Conservation (phyloP, 2,113 vertebrate genomes). For the Peromyscus californicus region DNA sequence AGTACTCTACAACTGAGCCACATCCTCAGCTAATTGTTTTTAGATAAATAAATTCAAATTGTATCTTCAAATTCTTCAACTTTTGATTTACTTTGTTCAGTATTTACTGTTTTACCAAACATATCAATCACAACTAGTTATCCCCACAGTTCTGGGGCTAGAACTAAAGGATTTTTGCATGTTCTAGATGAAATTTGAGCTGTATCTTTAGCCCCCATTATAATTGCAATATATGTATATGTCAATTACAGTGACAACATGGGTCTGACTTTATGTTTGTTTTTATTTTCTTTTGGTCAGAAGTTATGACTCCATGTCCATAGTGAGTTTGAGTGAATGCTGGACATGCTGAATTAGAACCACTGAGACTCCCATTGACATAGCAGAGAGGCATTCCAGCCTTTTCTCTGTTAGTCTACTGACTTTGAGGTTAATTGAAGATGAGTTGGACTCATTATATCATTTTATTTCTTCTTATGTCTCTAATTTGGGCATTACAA, state of each 20-base stretch:
- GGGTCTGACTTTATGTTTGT: not conserved
- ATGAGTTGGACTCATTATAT: not conserved
- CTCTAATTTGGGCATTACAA: no score
- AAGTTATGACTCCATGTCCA: not conserved
- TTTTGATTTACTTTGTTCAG: not conserved
- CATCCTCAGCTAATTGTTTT: not conserved
- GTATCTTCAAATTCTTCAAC: not conserved
- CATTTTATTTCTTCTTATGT: not conserved
- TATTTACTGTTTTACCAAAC: not conserved
- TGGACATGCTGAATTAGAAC: not conserved
- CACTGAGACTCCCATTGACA: not conserved
- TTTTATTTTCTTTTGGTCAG: not conserved
- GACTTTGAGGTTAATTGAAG: not conserved
- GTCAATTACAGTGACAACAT: not conserved
- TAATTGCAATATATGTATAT: not conserved
- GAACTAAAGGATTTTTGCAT: not conserved
- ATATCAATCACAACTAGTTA: not conserved
- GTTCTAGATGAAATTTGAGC: not conserved
- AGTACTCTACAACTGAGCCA: not conserved
- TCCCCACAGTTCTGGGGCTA: not conserved
- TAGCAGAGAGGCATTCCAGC: not conserved
- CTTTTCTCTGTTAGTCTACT: not conserved
- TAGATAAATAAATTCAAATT: not conserved
- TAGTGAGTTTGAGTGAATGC: not conserved
- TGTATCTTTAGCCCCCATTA: not conserved